Evolutionary conservation across 2,797 vertebrate genomes (phyloP).

Genomic region (Melanotaenia trifasciata): DNA sequence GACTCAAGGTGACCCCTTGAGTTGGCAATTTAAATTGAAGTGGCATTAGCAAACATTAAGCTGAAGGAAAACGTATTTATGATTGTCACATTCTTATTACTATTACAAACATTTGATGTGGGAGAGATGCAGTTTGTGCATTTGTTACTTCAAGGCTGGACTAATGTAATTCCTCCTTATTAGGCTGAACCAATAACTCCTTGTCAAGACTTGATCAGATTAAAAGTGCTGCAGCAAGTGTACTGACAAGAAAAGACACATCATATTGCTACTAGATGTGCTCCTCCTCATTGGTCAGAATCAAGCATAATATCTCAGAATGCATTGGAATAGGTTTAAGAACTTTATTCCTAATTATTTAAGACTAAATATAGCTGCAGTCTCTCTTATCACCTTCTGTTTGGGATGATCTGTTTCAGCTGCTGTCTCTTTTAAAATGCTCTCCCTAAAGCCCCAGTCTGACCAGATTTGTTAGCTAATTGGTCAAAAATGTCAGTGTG

Average conservation of each 20-base stretch:
- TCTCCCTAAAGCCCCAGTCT: background rate
- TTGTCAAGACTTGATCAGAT: background rate
- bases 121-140: background rate
- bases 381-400: background rate
- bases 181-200: background rate
- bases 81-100: background rate
- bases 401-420: background rate
- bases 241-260: background rate
- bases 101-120: background rate
- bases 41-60: background rate
- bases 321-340: background rate
- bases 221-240: background rate
- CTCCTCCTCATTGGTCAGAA: background rate
- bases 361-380: background rate
- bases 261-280: background rate
- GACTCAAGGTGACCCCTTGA: background rate
- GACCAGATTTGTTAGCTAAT: background rate
- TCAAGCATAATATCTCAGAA: background rate
- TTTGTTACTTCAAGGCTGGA: background rate
- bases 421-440: background rate
- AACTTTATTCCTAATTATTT: background rate
- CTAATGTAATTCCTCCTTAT: background rate
- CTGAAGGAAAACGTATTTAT: background rate
- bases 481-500: slow-evolving; percentile 8
- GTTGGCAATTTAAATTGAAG: slow-evolving; percentile 3